Base-by-base conservation (phyloP, 2,888 invertebrate species). In the Drosophila suboccidentalis region DNA sequence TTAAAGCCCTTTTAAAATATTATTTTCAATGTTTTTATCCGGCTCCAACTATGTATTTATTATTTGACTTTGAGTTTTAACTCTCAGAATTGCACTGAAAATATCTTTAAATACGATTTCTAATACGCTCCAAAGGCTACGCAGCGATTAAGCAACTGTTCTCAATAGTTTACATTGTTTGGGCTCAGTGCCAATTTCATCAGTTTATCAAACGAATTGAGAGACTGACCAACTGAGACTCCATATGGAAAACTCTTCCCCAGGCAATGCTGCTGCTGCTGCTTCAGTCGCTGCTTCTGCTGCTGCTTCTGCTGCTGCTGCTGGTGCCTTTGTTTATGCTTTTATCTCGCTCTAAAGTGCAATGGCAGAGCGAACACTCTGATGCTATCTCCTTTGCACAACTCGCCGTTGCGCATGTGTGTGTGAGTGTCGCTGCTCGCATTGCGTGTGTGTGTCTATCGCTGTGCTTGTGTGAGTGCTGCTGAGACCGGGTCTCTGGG, bases 301-400 rank as follows among this genome's bases (percentile, higher is more conserved):
- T 13, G 49, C 29, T 32, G 41, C 43, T 15, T 44, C 13, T 5
- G 19, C 51, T 38, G 39, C 29, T 44, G 57, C 49, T 10, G 15
- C 50, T 17, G 54, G 32, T 29, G 39, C 50, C 53, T 65, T 47
- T 62, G 76, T 62, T 74, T 44, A 54, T 78, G 44, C 47, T 70
- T 55, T 44, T 39, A 44, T 71, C 78, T 67, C 68, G 39, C 76
- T 78, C 74, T 68, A 70, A 78, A 87, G 47, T 85, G 80, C 82
- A 85, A 55, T 64, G 47, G 54, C 29, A 43, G 10, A 15, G 38
- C 44, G 29, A 61, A 13, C 22, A 50, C 4, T 4, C 26, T 44
- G 10, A 29, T 51, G 65, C 62, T 59, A 15, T 78, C 80, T 60
- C 71, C 41, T 55, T 74, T 73, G 71, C 78, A 63, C 78, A 47